Percentiles rank a stretch among this genome's conserved stretches.
Evolutionary conservation across 37 sponge, comb jelly and placozoan genomes (phyloP).

Genomic region (Dysidea cf. avara): DNA sequence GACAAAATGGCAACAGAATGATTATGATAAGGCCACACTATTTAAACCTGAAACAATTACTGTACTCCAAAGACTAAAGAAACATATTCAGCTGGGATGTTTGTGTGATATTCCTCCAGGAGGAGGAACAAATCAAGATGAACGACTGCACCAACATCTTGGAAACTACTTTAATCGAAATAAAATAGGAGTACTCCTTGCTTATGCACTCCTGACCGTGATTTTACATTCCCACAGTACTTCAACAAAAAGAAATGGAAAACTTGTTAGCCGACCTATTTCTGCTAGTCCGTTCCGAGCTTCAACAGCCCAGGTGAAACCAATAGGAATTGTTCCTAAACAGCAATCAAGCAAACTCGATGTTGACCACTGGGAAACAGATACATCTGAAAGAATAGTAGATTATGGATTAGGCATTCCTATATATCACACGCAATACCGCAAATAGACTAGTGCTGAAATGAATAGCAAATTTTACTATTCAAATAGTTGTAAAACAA

Average conservation of each 20-base stretch:
- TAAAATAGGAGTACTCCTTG: conserved; percentile 18
- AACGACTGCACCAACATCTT: conserved; percentile 15
- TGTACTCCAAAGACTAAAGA: conserved; percentile 19
- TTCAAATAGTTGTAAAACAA: too few relatives aligned
- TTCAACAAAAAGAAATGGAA: background rate
- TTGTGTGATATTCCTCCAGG: conserved; percentile 16
- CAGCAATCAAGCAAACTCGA: too few relatives aligned
- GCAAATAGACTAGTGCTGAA: too few relatives aligned
- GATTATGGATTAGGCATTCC: too few relatives aligned
- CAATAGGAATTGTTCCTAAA: too few relatives aligned
- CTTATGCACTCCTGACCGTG: conserved; percentile 24
- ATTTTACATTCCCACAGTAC: background rate
- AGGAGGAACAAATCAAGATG: conserved; percentile 16
- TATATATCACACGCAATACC: too few relatives aligned
- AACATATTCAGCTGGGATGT: conserved; percentile 25
- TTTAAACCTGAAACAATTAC: conserved; percentile 8
- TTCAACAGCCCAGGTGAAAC: too few relatives aligned
- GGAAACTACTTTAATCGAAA: conserved; percentile 6
- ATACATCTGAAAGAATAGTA: too few relatives aligned
- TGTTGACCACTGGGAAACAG: too few relatives aligned
- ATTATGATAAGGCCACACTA: background rate
- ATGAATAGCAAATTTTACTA: too few relatives aligned
- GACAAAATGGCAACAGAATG: background rate
- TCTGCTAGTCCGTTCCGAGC: conserved; percentile 3
- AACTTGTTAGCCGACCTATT: background rate